Conservation (phyloP, 2,113 vertebrate species). For the Oceanodroma tethys region DNA sequence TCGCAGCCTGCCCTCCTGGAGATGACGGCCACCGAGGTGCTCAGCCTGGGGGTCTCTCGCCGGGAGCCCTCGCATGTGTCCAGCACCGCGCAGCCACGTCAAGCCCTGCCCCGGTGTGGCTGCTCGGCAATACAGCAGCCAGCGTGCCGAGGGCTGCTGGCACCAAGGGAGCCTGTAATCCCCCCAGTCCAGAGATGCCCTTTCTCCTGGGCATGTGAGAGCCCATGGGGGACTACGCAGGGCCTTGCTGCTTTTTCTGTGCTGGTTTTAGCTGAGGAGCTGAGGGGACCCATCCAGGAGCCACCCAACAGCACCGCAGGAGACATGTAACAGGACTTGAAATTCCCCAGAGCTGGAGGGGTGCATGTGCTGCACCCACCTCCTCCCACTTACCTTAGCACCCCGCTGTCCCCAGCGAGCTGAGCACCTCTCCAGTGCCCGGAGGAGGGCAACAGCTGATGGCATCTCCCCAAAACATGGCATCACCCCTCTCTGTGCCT, state of each 20-base stretch:
- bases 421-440: background rate
- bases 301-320: background rate
- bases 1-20: background rate
- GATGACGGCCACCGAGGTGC: accelerated
- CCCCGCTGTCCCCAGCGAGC: accelerated
- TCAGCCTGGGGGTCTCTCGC: background rate
- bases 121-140: background rate
- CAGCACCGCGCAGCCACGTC: accelerated
- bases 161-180: accelerated
- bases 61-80: accelerated
- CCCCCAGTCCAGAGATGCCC: background rate
- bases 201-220: background rate
- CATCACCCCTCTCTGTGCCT: background rate
- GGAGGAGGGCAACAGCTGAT: background rate
- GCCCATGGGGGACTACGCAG: background rate
- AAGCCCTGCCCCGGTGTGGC: background rate
- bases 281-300: background rate
- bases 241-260: background rate
- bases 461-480: background rate
- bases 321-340: accelerated
- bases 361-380: background rate
- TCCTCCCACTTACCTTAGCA: background rate
- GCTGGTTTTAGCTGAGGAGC: background rate
- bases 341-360: background rate
- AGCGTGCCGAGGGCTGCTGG: accelerated